Percentiles rank a stretch among this genome's conserved stretches.
These are phyloP conservation scores for Capreolus pygargus DNA, from an alignment of 2,113 vertebrate genomes.

Conservation along the genomic window DNA sequence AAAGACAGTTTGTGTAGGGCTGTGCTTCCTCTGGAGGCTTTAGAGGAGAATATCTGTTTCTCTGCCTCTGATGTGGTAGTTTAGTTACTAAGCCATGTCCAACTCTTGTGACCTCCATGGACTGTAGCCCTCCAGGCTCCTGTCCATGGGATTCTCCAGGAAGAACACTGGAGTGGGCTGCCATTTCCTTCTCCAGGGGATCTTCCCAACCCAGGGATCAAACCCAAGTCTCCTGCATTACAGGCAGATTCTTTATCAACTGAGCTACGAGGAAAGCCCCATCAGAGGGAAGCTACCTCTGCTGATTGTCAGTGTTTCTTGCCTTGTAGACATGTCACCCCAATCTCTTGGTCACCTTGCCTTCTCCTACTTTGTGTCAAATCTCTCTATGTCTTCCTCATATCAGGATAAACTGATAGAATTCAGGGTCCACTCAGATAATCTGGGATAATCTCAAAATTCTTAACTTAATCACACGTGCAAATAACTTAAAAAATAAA, in stretches of 20 bases:
- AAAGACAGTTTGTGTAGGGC: neutral
- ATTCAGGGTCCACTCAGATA: neutral
- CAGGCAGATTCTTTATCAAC: neutral
- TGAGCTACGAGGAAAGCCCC: neutral
- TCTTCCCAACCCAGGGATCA: neutral
- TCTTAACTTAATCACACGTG: neutral
- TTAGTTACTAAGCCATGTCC: neutral
- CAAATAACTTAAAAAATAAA: neutral
- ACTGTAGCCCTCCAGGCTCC: neutral
- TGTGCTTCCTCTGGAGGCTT: neutral
- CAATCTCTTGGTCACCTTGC: neutral
- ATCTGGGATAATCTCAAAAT: neutral
- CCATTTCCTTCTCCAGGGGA: neutral
- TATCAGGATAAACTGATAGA: neutral
- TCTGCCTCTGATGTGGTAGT: neutral
- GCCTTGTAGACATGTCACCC: neutral
- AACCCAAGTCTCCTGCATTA: neutral
- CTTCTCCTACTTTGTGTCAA: neutral
- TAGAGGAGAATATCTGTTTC: fast-evolving
- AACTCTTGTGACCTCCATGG: neutral
- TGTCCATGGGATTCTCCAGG: neutral
- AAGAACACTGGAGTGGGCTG: neutral
- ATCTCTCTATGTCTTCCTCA: neutral
- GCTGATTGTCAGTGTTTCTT: neutral
- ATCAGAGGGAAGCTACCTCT: neutral